A percentile compares a stretch with the other conserved stretches of the same genome.
Conservation (phyloP, 92 coral and sea anemone genomes). For the Parazoanthus darwini region DNA sequence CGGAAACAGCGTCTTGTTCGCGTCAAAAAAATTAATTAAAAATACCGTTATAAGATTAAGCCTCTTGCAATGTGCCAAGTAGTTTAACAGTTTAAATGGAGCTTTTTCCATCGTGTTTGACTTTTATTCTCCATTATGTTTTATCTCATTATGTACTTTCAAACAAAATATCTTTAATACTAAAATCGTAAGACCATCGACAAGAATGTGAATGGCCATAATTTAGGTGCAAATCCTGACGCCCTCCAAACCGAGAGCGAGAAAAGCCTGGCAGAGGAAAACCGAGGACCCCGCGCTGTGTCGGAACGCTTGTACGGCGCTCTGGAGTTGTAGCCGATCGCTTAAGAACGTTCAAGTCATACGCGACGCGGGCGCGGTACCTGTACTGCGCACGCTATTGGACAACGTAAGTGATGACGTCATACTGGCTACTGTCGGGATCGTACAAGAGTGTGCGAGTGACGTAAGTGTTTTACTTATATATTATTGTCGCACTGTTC, state of each 20-base stretch:
- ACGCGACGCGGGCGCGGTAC: constrained; percentile 80
- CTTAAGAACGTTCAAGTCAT: constrained; percentile 67
- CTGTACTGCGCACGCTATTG: constrained; percentile 74
- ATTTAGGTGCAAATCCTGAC: constrained; percentile 60
- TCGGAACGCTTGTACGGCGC: constrained; percentile 75
- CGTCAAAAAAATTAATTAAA: too few relatives aligned
- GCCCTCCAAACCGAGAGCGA: constrained; percentile 36
- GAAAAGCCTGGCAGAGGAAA: constrained; percentile 43
- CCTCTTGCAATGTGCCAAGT: too few relatives aligned
- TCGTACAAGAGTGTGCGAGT: constrained; percentile 84
- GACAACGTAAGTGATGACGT: constrained; percentile 64
- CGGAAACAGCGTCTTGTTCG: too few relatives aligned
- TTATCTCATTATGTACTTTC: too few relatives aligned
- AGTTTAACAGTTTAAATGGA: too few relatives aligned
- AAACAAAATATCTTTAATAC: too few relatives aligned
- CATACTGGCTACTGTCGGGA: constrained; percentile 74
- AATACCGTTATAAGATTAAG: too few relatives aligned
- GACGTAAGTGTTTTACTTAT: constrained; percentile 53
- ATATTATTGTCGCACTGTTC: too few relatives aligned
- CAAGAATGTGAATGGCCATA: background rate
- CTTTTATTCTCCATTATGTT: too few relatives aligned
- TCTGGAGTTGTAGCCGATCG: constrained; percentile 89
- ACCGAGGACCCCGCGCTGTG: constrained; percentile 47
- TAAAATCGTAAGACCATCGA: too few relatives aligned
- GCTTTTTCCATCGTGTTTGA: too few relatives aligned